Conservation (phyloP, 1,140 invertebrate genomes). For the Gryon sp. region DNA sequence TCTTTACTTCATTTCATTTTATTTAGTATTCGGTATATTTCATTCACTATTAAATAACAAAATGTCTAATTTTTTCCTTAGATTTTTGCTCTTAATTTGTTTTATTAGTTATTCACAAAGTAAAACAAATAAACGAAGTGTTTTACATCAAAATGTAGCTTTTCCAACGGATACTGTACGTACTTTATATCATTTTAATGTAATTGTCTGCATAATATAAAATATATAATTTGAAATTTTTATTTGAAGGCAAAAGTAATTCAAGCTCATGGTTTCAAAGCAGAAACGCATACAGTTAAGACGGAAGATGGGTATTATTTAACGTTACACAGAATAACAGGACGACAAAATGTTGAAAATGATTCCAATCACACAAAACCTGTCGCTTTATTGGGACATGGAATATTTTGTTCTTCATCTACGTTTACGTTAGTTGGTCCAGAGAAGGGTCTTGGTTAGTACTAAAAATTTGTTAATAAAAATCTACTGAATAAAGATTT, state of each 20-base stretch:
- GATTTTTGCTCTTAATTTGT: no score
- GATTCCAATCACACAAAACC: conserved; percentile 13
- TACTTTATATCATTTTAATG: neutral
- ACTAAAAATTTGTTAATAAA: no score
- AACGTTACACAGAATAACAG: conserved; percentile 63
- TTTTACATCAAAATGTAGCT: neutral
- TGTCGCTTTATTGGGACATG: conserved; percentile 52
- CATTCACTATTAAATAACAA: no score
- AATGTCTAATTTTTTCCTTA: no score
- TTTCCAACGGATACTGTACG: neutral
- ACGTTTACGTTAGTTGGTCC: conserved; percentile 55
- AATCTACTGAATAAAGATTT: no score
- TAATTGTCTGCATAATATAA: neutral
- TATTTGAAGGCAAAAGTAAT: conserved; percentile 81
- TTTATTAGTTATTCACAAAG: no score
- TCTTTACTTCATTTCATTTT: no score
- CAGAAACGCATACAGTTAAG: conserved; percentile 78
- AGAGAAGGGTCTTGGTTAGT: conserved; percentile 22
- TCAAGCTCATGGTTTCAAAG: conserved; percentile 79
- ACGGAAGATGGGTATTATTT: conserved; percentile 79
- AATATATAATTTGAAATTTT: neutral
- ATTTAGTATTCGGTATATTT: no score
- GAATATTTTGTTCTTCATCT: conserved; percentile 38
- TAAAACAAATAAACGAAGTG: neutral
- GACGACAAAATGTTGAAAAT: conserved; percentile 14